Percentiles rank a stretch among this genome's conserved stretches.
These are phyloP conservation scores for Nicator chloris DNA, from an alignment of 2,113 vertebrate species.

Conservation along the genomic window DNA sequence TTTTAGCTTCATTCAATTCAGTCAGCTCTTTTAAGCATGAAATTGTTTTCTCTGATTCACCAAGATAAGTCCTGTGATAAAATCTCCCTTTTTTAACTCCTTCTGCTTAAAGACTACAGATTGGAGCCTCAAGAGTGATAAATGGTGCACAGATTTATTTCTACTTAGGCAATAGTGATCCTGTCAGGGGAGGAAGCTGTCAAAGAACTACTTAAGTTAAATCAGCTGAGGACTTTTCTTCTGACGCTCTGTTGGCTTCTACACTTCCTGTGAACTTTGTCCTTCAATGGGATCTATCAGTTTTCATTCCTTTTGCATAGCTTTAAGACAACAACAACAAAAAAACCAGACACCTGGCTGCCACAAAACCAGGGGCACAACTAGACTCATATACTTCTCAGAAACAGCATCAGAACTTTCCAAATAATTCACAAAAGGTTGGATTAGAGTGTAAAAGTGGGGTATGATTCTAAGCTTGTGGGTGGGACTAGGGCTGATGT, in stretches of 20 bases:
- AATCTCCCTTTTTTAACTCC: not conserved
- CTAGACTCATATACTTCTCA: not conserved
- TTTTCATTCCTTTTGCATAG: not conserved
- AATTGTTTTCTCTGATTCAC: conserved; percentile 11
- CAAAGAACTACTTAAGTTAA: not conserved
- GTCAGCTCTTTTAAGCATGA: conserved; percentile 17
- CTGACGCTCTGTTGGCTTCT: not conserved
- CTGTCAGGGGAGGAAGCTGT: not conserved
- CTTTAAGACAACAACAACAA: not conserved
- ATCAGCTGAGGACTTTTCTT: not conserved
- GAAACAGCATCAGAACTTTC: not conserved
- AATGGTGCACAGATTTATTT: not conserved
- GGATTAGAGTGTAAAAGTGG: not conserved
- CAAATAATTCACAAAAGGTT: not conserved
- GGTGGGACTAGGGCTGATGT: not conserved
- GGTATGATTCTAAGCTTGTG: not conserved
- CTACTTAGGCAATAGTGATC: not conserved
- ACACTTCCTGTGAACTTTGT: not conserved
- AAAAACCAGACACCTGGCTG: not conserved
- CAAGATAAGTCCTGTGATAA: not conserved
- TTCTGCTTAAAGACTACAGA: not conserved
- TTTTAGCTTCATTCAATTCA: conserved; percentile 1
- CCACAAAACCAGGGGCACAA: not conserved
- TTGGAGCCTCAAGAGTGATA: not conserved
- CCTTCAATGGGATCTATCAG: not conserved